phyloP scores from a whole-genome alignment of 1,140 invertebrate genomes.

The Megathymus violae region DNA sequence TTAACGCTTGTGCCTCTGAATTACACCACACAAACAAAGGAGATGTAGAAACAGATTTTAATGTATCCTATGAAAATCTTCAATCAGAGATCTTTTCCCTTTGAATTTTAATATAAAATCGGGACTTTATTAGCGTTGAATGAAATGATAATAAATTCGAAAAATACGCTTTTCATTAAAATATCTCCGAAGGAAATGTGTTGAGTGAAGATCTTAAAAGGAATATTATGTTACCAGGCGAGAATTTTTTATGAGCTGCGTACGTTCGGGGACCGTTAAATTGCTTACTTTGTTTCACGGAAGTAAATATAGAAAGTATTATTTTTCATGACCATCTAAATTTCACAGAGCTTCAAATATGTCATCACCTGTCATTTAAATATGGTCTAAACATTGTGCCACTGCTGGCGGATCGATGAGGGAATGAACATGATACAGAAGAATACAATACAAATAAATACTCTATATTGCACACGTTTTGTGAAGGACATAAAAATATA shows the following conservation, averaged over 20 bases:
- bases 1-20: slow-evolving; percentile 37
- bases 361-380: too few relatives aligned
- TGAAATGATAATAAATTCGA: slow-evolving; percentile 68
- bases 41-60: slow-evolving; percentile 80
- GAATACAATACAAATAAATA: too few relatives aligned
- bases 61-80: slow-evolving; percentile 82
- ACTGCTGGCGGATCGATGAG: too few relatives aligned
- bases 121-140: slow-evolving; percentile 76
- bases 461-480: too few relatives aligned
- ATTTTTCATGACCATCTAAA: too few relatives aligned
- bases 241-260: slow-evolving; percentile 26
- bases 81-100: slow-evolving; percentile 67
- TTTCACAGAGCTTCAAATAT: too few relatives aligned
- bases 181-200: slow-evolving; percentile 31
- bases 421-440: too few relatives aligned
- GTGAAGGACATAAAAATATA: too few relatives aligned
- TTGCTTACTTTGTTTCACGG: slow-evolving; percentile 6
- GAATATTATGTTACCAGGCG: slow-evolving; percentile 18
- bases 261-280: slow-evolving; percentile 5
- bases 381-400: too few relatives aligned
- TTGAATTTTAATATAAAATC: slow-evolving; percentile 82
- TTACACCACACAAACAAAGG: slow-evolving; percentile 53
- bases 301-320: slow-evolving; percentile 4
- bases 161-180: slow-evolving; percentile 61
- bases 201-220: slow-evolving; percentile 24